Evolutionary conservation across 2,113 vertebrate species (phyloP).

Genomic region (Pygoscelis adeliae): DNA sequence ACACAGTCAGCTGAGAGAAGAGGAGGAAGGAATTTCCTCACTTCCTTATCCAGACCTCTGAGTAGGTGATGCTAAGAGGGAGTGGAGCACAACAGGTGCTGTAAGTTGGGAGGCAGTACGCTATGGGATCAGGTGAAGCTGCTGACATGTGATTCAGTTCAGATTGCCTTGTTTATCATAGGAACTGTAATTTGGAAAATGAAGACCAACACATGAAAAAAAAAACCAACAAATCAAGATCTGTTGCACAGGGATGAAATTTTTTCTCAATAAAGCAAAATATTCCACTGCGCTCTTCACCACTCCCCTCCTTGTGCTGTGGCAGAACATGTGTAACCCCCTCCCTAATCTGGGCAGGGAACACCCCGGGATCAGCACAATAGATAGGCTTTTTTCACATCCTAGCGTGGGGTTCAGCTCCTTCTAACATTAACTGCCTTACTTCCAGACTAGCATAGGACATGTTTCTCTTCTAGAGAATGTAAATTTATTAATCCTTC

Average conservation of each 20-base stretch:
- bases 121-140: neutral
- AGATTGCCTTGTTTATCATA: neutral
- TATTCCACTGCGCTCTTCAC: neutral
- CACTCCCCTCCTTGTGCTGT: neutral
- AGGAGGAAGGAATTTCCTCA: conserved; percentile 34
- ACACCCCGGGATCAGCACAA: neutral
- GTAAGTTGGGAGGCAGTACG: neutral
- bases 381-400: neutral
- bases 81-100: neutral
- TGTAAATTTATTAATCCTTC: neutral
- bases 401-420: neutral
- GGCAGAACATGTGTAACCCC: neutral
- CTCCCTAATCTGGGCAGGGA: neutral
- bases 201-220: neutral
- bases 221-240: neutral
- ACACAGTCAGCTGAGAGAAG: neutral
- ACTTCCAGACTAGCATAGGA: neutral
- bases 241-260: neutral
- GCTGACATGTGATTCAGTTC: neutral
- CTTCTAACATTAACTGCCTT: neutral
- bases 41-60: conserved; percentile 6
- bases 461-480: neutral
- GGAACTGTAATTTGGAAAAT: neutral
- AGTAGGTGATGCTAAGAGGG: neutral
- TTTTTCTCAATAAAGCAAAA: neutral